phyloP scores from a whole-genome alignment of 2,113 vertebrate species.

The Thymallus thymallus region DNA sequence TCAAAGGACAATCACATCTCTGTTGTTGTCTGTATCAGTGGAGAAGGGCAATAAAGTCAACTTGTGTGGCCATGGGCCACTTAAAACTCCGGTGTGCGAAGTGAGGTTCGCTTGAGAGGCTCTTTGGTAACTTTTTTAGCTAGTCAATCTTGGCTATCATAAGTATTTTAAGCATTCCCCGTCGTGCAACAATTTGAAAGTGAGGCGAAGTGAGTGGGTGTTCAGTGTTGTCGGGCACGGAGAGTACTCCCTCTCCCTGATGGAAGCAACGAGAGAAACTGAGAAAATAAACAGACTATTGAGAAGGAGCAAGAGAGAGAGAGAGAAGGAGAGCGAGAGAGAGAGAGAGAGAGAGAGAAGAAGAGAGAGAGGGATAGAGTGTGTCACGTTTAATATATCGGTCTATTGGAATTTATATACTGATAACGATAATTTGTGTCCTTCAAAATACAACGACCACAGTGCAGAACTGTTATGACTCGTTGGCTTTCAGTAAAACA shows the following conservation, averaged over 20 bases:
- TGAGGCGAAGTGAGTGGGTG: constrained; percentile 84
- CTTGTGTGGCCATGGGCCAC: constrained; percentile 24
- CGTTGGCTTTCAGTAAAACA: too few relatives aligned
- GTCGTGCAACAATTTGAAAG: constrained; percentile 83
- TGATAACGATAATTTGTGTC: too few relatives aligned
- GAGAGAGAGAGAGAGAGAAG: constrained; percentile 31
- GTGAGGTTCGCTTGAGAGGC: constrained; percentile 54
- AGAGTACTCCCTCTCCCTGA: constrained; percentile 44
- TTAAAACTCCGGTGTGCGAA: constrained; percentile 57
- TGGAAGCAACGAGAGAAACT: constrained; percentile 53
- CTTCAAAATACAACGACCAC: too few relatives aligned
- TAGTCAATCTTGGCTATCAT: constrained; percentile 81
- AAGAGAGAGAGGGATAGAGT: constrained; percentile 15
- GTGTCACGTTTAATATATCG: too few relatives aligned
- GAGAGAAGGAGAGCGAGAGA: constrained; percentile 9
- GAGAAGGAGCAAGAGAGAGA: constrained; percentile 39
- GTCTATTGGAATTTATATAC: too few relatives aligned
- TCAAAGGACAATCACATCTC: constrained; percentile 68
- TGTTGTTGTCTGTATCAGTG: background rate
- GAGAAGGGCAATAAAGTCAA: constrained; percentile 20
- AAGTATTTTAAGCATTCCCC: constrained; percentile 82
- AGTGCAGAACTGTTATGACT: too few relatives aligned
- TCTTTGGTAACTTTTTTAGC: constrained; percentile 69
- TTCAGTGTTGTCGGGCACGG: constrained; percentile 32
- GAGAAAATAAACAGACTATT: constrained; percentile 41